Evolutionary conservation across 2,797 vertebrate species (phyloP).

Genomic region (Neomorphus geoffroyi): DNA sequence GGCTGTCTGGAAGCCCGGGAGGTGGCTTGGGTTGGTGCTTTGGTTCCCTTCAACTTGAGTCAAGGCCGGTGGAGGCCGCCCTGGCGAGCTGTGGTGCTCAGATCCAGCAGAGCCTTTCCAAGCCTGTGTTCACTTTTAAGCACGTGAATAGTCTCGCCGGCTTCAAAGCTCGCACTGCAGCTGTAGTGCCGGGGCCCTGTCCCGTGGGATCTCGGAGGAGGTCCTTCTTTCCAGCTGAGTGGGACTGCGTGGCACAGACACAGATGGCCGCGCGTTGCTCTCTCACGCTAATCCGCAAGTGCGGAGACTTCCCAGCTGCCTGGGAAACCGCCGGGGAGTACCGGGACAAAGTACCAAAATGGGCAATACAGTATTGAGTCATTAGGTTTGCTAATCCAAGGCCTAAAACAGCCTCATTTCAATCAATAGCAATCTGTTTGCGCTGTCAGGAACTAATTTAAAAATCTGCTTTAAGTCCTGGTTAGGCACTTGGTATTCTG

Average conservation of each 20-base stretch:
- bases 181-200: background rate
- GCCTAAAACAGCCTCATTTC: constrained; percentile 66
- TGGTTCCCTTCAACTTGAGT: background rate
- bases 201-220: background rate
- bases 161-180: background rate
- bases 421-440: constrained; percentile 73
- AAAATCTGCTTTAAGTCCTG: constrained; percentile 71
- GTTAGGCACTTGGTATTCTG: constrained; percentile 60
- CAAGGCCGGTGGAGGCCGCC: rapidly evolving
- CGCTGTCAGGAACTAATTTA: constrained; percentile 74
- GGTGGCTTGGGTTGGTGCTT: background rate
- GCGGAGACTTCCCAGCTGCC: constrained; percentile 65
- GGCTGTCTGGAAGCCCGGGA: rapidly evolving
- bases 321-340: constrained; percentile 54
- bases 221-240: background rate
- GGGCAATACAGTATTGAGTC: constrained; percentile 48
- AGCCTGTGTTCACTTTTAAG: rapidly evolving
- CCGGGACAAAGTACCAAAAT: constrained; percentile 9
- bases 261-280: constrained; percentile 63
- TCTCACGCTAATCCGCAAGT: constrained; percentile 23
- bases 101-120: background rate
- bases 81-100: rapidly evolving
- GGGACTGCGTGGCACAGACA: background rate
- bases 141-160: rapidly evolving
- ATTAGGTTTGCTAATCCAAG: constrained; percentile 66